These are phyloP conservation scores for Solenodon paradoxus DNA, from an alignment of 2,113 vertebrate genomes.

Conservation along the genomic window DNA sequence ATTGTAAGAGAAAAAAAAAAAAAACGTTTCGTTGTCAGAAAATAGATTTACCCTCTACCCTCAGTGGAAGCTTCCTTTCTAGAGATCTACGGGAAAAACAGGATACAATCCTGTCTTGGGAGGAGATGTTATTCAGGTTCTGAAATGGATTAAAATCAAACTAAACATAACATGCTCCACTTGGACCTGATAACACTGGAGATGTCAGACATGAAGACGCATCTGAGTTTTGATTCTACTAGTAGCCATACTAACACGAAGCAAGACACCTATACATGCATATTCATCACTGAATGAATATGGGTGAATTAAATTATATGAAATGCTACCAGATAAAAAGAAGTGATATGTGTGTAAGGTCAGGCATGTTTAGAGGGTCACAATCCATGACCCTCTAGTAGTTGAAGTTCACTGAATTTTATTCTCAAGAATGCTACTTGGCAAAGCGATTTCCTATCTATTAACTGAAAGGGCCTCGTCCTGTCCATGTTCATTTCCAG, in stretches of 20 bases:
- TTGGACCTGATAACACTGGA: conserved; percentile 15
- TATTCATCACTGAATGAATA: neutral
- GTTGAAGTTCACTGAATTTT: neutral
- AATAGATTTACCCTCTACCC: conserved; percentile 25
- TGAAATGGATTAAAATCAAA: conserved; percentile 45
- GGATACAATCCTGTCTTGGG: conserved; percentile 3
- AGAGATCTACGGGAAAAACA: conserved; percentile 48
- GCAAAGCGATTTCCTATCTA: neutral
- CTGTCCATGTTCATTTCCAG: neutral
- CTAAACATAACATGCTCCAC: conserved; percentile 8
- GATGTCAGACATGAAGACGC: neutral
- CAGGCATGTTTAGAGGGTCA: neutral
- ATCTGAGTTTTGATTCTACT: neutral
- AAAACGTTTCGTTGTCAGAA: conserved; percentile 36
- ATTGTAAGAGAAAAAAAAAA: conserved; percentile 50
- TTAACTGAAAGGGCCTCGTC: neutral
- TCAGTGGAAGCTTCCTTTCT: neutral
- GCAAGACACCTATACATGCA: neutral
- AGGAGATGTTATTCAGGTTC: neutral
- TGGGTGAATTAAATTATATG: neutral
- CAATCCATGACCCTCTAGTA: neutral
- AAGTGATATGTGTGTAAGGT: neutral
- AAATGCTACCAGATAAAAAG: neutral
- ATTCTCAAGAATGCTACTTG: neutral
- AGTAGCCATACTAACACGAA: neutral